Evolutionary conservation across 2,113 vertebrate genomes (phyloP), one percentile per base, ranked within the genome.

Genomic region (Riparia riparia): DNA sequence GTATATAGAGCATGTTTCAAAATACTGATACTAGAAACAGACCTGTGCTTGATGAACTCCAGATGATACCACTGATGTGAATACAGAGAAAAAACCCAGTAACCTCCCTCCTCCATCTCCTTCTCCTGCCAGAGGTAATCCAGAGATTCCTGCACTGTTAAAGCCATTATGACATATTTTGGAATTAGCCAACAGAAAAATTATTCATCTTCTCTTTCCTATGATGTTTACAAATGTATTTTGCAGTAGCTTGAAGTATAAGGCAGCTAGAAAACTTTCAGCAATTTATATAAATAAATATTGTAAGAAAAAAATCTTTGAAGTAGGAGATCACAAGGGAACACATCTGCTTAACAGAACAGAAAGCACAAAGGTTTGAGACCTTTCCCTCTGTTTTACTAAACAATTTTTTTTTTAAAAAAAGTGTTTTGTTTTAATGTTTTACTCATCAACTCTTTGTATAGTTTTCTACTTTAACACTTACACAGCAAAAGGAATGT

Each of bases 1-100:
- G 0, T 71, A 61, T 68, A 90, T 45, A 53, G 81, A 89, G n/a
- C 85, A 93, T 96, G 95, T 94, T 94, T 96, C 76, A 86, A 95
- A 96, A 95, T 88, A 80, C 69, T 94, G 81, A 93, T 93, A 90
- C 79, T 83, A 82, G 85, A 95, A 96, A 96, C 96, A 96, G 96
- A 94, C n/a, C 41, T 58, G 63, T 68, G 47, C 57, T 80, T 95
- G 93, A 97, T 96, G 90, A 94, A 90, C 71, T 97, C 95, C 96
- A 96, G 96, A 96, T 96, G 95, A 94, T 93, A 92, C 76, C 60
- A 81, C 28, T 80, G 88, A 92, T 96, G 92, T 89, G 89, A 94
- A 86, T 31, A 86, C 49, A 83, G 37, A 89, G 50, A 50, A 80
- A 93, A 88, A 87, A 3, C 37, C 17, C 77, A 73, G 42, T 18